phyloP scores from a whole-genome alignment of 2,888 invertebrate species.

The Oligia latruncula region DNA sequence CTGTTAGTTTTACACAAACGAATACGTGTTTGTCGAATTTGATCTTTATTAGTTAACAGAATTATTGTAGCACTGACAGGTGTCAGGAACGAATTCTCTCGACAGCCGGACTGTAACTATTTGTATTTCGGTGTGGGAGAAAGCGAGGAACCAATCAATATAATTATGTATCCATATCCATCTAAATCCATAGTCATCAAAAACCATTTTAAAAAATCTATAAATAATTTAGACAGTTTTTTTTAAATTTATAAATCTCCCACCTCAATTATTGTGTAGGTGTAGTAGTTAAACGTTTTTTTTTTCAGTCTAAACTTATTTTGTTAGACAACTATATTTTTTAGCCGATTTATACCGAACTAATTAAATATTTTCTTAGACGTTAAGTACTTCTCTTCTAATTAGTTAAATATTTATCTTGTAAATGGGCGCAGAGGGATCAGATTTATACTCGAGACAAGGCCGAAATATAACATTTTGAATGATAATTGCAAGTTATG shows the following conservation, averaged over 20 bases:
- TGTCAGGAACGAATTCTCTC: neutral
- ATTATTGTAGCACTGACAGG: neutral
- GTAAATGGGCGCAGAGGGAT: conserved; percentile 50
- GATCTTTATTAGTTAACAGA: neutral
- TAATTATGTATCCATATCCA: neutral
- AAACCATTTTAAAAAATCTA: neutral
- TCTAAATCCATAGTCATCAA: neutral
- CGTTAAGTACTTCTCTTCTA: conserved; percentile 7
- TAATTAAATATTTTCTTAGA: conserved; percentile 19
- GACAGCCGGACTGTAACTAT: neutral
- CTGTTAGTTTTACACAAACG: neutral
- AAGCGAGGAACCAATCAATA: neutral
- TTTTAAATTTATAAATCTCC: neutral
- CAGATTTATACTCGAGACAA: conserved; percentile 58
- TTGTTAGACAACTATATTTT: neutral
- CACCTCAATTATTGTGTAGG: neutral
- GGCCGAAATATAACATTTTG: conserved; percentile 52
- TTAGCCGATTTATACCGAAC: neutral
- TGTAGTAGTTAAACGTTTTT: no score
- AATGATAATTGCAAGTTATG: conserved; percentile 53
- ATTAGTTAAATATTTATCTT: conserved; percentile 59
- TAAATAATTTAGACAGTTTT: neutral
- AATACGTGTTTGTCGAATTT: neutral
- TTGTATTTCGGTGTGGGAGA: no score
- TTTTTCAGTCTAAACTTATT: neutral